Base-by-base conservation (phyloP, 1,140 invertebrate species). In the Lamellibrachia luymesi region DNA sequence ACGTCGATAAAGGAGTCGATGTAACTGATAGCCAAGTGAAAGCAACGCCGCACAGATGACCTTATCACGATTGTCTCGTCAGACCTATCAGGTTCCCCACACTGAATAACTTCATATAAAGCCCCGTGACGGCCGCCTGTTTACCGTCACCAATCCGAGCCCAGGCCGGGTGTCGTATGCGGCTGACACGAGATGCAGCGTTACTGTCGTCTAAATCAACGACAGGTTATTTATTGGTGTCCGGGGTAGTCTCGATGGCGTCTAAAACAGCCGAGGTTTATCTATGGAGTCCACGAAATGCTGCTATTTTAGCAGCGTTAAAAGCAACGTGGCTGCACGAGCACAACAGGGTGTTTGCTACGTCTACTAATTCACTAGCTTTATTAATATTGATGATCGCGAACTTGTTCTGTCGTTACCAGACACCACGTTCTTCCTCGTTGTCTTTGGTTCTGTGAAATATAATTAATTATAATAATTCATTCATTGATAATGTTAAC, bases 101-200 rank as follows among this genome's bases (percentile, higher is more conserved):
- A 80, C 64, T 80, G 64, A 80, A 80, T 80, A 80, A 80, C 64
- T 80, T 80, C 64, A 80, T 80, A 80, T 80, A 8, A 80, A 80
- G 13, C 13, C 64, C 25, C 64, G 64, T 80, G 64, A 4, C 13
- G 2, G 8, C 25, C 64, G 64, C 64, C 7, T 80, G 64, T 10
- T 80, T 22, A 6, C 13, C 7, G 7, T 22, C 5, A 80, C 64
- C 13, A 8, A 17, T 0, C 17, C 64, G 64, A 22, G 64, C 2
- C 64, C 38, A 6, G 64, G 8, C 64, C 17, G 64, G 64, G 2
- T 80, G 64, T 80, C 64, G 64, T 22, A 17, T 22, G 13, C 64
- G 17, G 64, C 8, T 22, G 64, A 80, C 13, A 80, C 64, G 0
- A 10, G 64, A 80, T 80, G 64, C 64, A 10, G 64, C 4, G 13